A percentile compares a stretch with the other conserved stretches of the same genome.
phyloP scores from a whole-genome alignment of 2,113 vertebrate species.

The Plecotus auritus region DNA sequence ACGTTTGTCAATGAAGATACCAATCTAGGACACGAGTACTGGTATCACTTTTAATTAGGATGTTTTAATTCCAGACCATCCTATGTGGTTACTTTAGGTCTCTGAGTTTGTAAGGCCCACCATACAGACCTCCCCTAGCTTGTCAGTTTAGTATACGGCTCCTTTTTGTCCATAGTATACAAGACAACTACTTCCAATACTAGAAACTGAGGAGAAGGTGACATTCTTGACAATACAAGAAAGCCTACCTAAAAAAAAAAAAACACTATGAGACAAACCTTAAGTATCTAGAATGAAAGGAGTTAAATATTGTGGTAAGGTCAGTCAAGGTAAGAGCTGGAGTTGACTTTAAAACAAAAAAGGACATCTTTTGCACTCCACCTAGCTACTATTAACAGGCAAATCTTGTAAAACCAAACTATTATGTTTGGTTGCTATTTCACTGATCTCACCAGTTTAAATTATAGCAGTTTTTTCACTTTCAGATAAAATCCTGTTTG shows the following conservation, averaged over 20 bases:
- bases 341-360: constrained; percentile 24
- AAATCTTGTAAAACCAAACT: constrained; percentile 20
- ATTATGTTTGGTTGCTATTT: neutral
- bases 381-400: neutral
- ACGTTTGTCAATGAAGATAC: neutral
- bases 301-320: neutral
- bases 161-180: neutral
- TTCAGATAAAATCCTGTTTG: constrained; percentile 30
- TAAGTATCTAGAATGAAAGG: constrained; percentile 21
- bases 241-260: neutral
- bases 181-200: neutral
- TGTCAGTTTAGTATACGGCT: neutral
- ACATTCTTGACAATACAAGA: neutral
- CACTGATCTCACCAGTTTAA: constrained; percentile 2
- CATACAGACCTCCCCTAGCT: neutral
- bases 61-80: neutral
- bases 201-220: neutral
- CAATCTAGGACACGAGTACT: neutral
- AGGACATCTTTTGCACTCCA: neutral
- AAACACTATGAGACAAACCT: neutral
- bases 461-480: neutral
- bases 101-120: neutral
- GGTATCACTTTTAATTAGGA: neutral
- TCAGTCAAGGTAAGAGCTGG: neutral
- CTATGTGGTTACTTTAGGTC: neutral